A percentile compares a stretch with the other conserved stretches of the same genome.
Evolutionary conservation across 2,113 vertebrate species (phyloP).

Genomic region (Trichechus manatus): DNA sequence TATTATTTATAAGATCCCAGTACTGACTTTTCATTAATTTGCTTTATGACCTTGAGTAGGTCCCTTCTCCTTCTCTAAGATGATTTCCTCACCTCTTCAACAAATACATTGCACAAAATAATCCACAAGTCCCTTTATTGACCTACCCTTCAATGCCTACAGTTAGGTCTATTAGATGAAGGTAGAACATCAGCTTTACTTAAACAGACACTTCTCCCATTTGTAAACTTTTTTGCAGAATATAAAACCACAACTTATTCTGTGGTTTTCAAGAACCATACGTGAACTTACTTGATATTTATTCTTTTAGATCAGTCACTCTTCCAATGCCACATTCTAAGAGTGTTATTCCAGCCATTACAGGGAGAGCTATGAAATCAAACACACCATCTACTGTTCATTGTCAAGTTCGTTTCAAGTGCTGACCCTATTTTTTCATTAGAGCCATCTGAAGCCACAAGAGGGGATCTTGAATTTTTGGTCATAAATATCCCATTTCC

Average conservation of each 20-base stretch:
- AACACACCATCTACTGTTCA: background rate
- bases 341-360: background rate
- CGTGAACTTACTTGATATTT: background rate
- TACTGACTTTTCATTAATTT: background rate
- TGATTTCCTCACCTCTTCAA: background rate
- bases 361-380: background rate
- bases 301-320: background rate
- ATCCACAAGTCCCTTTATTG: background rate
- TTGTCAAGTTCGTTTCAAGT: background rate
- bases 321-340: background rate
- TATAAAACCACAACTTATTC: background rate
- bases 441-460: background rate
- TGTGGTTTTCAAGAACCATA: conserved; percentile 6
- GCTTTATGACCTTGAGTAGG: background rate
- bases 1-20: background rate
- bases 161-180: background rate
- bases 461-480: background rate
- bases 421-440: background rate
- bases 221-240: background rate
- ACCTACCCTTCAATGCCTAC: background rate
- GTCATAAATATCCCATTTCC: background rate
- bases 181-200: background rate
- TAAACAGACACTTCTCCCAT: background rate
- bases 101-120: background rate
- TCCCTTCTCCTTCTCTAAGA: background rate